Percentiles rank a stretch among this genome's conserved stretches.
phyloP scores from a whole-genome alignment of 2,797 vertebrate genomes.

The Pangasius djambal region DNA sequence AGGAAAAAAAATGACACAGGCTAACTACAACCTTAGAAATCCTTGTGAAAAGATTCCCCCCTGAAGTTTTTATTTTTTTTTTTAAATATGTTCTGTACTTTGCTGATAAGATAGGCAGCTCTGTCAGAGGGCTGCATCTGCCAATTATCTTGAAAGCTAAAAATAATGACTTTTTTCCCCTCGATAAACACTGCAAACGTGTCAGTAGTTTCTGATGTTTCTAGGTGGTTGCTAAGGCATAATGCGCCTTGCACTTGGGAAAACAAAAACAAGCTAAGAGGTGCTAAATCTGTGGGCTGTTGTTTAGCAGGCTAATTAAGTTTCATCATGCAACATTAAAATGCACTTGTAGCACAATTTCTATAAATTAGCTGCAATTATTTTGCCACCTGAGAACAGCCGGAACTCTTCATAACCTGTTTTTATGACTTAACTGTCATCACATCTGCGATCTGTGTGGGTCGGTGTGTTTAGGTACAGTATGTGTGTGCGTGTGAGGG shows the following conservation, averaged over 20 bases:
- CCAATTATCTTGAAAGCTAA: constrained; percentile 43
- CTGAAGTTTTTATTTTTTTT: neutral
- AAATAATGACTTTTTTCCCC: neutral
- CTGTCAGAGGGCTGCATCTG: constrained; percentile 8
- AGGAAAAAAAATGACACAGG: neutral
- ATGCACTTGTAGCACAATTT: constrained; percentile 38
- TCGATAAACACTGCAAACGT: constrained; percentile 2
- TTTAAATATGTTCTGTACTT: constrained; percentile 19
- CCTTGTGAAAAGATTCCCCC: constrained; percentile 2
- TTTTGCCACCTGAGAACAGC: constrained; percentile 29
- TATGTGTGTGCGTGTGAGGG: neutral
- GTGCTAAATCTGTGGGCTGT: constrained; percentile 36
- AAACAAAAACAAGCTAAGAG: constrained; percentile 23
- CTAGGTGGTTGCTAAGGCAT: constrained; percentile 31
- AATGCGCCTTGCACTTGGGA: constrained; percentile 3
- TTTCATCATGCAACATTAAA: constrained; percentile 41
- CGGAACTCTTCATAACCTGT: constrained; percentile 35
- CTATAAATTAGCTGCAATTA: constrained; percentile 45
- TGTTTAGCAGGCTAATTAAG: constrained; percentile 39
- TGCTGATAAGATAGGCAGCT: constrained; percentile 26
- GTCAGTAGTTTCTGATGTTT: constrained; percentile 11
- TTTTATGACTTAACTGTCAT: constrained; percentile 46
- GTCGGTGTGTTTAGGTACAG: neutral
- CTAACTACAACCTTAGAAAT: constrained; percentile 15
- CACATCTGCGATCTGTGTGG: constrained; percentile 22